Evolutionary conservation across 1,140 invertebrate genomes (phyloP).

Genomic region (Bombus impatiens): DNA sequence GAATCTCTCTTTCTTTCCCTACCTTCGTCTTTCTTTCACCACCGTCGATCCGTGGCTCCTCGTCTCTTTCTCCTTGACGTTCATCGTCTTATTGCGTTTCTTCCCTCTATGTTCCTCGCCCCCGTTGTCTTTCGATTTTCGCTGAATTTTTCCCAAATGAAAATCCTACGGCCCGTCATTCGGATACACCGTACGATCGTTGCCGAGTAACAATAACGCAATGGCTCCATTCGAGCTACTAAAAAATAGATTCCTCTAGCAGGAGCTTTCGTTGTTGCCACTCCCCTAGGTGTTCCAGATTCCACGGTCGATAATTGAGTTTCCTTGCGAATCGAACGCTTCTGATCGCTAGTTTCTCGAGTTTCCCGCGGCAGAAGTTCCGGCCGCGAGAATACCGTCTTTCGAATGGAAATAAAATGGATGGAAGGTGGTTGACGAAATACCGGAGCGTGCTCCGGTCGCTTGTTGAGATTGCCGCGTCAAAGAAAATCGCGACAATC

Average conservation of each 20-base stretch:
- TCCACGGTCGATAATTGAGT: constrained; percentile 32
- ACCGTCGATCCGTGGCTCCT: too few relatives aligned
- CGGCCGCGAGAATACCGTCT: neutral
- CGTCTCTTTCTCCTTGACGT: neutral
- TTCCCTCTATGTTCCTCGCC: neutral
- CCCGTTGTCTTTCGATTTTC: constrained; percentile 27
- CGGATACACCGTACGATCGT: neutral
- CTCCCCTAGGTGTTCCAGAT: constrained; percentile 24
- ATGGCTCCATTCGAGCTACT: neutral
- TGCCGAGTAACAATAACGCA: constrained; percentile 14
- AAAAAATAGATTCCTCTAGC: constrained; percentile 5
- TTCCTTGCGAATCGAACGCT: constrained; percentile 20
- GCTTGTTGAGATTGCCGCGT: too few relatives aligned
- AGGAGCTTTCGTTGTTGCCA: neutral
- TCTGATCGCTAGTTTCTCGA: neutral
- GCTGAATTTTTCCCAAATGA: constrained; percentile 12
- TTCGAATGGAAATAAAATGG: neutral
- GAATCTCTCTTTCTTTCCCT: constrained; percentile 39
- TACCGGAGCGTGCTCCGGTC: too few relatives aligned
- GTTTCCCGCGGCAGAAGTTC: neutral
- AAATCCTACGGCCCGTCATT: constrained; percentile 28
- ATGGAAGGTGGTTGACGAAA: too few relatives aligned
- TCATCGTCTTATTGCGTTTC: neutral
- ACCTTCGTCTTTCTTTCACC: neutral
- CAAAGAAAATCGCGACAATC: neutral